Evolutionary conservation across 2,888 invertebrate genomes (phyloP).

Genomic region (Agrochola lota): DNA sequence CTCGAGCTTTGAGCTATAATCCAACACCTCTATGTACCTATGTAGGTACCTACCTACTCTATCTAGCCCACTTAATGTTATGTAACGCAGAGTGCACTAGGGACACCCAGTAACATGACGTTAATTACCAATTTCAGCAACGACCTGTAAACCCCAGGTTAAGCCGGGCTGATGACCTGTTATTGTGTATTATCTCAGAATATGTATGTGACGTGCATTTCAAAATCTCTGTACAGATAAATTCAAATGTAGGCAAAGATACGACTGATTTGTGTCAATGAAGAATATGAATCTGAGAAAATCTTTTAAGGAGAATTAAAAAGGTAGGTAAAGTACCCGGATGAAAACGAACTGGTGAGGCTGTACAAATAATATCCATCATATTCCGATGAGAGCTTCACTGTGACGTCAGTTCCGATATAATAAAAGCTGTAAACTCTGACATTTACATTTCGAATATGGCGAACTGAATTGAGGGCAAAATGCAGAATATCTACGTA

Average conservation of each 20-base stretch:
- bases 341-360: neutral
- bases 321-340: neutral
- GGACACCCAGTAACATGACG: constrained; percentile 20
- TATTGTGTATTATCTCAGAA: constrained; percentile 15
- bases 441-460: constrained; percentile 26
- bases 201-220: neutral
- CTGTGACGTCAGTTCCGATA: constrained; percentile 39
- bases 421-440: constrained; percentile 18
- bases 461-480: constrained; percentile 19
- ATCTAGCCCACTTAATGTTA: constrained; percentile 20
- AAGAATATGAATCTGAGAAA: neutral
- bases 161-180: constrained; percentile 13
- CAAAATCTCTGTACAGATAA: neutral
- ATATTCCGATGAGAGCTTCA: constrained; percentile 15
- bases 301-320: neutral
- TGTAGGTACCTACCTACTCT: neutral
- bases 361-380: constrained; percentile 6
- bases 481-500: constrained; percentile 13
- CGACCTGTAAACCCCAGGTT: constrained; percentile 29
- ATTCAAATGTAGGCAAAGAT: neutral
- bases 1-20: constrained; percentile 2
- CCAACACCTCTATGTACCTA: neutral
- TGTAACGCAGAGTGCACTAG: constrained; percentile 28
- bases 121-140: constrained; percentile 55
- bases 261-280: neutral